Percentiles rank a stretch among this genome's conserved stretches.
These are phyloP conservation scores for Bradypus variegatus DNA, from an alignment of 2,797 vertebrate genomes.

Conservation along the genomic window DNA sequence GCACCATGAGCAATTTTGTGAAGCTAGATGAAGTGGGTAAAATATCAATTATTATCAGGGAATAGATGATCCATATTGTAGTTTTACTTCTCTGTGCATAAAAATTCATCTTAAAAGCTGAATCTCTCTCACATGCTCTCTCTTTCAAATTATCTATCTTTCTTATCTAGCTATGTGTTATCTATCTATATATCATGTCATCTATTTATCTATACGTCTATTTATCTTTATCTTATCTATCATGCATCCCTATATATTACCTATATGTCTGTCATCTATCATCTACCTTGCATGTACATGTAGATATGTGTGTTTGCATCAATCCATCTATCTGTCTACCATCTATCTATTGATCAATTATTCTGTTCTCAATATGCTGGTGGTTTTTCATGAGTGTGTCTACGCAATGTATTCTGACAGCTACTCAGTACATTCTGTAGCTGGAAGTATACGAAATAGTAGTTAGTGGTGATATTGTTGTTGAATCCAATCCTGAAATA, in stretches of 20 bases:
- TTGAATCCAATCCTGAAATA: too few species aligned
- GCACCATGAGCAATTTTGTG: neutral
- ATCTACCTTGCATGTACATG: neutral
- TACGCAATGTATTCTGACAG: too few species aligned
- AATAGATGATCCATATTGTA: neutral
- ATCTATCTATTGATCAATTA: too few species aligned
- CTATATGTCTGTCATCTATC: neutral
- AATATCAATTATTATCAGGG: neutral
- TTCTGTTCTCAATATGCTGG: too few species aligned
- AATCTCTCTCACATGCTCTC: neutral
- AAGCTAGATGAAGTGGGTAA: too few species aligned
- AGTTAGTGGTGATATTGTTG: fast-evolving
- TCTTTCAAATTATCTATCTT: neutral
- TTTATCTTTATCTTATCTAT: too few species aligned
- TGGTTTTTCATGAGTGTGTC: neutral
- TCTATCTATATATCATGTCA: too few species aligned
- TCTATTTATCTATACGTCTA: neutral
- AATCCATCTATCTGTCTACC: too few species aligned
- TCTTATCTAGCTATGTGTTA: neutral
- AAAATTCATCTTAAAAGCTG: neutral
- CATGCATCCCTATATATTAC: neutral
- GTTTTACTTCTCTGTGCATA: neutral
- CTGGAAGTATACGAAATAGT: neutral
- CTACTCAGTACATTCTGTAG: neutral
- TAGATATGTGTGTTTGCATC: too few species aligned